Evolutionary conservation across 2,797 vertebrate genomes (phyloP).

Genomic region (Etheostoma perlongum): DNA sequence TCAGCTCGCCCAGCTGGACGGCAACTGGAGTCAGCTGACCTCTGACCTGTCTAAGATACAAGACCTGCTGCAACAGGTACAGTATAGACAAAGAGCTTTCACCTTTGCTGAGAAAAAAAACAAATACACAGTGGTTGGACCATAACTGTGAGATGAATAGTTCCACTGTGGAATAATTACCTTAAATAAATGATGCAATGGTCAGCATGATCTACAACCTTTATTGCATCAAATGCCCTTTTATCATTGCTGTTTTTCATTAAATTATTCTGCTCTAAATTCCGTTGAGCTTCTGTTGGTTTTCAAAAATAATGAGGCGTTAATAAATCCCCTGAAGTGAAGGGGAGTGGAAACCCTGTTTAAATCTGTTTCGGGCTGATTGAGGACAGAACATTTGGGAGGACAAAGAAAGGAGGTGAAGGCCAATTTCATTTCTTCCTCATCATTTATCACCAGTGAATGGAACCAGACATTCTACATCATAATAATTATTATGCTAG

Average conservation of each 20-base stretch:
- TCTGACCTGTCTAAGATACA: constrained; percentile 84
- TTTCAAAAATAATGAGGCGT: constrained; percentile 62
- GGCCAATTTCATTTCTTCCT: constrained; percentile 40
- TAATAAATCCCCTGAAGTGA: constrained; percentile 29
- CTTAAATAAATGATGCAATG: neutral
- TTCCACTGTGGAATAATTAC: neutral
- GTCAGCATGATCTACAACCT: neutral
- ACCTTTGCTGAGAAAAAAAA: neutral
- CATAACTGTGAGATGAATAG: neutral
- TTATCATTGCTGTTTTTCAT: neutral
- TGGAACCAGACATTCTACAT: constrained; percentile 47
- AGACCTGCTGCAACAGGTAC: constrained; percentile 90
- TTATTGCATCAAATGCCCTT: neutral
- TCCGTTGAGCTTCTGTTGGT: constrained; percentile 35
- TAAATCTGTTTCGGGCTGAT: constrained; percentile 30
- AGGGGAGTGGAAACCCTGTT: constrained; percentile 50
- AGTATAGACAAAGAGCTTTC: neutral
- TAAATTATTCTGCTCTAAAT: neutral
- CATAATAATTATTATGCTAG: constrained; percentile 18
- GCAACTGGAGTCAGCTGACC: constrained; percentile 86
- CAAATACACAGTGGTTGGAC: neutral
- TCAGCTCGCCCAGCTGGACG: constrained; percentile 85
- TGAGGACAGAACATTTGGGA: constrained; percentile 31
- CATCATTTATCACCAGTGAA: constrained; percentile 61
- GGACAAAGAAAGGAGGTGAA: constrained; percentile 30